Conservation (phyloP, 1,140 invertebrate genomes). For the Sycophila sp. region DNA sequence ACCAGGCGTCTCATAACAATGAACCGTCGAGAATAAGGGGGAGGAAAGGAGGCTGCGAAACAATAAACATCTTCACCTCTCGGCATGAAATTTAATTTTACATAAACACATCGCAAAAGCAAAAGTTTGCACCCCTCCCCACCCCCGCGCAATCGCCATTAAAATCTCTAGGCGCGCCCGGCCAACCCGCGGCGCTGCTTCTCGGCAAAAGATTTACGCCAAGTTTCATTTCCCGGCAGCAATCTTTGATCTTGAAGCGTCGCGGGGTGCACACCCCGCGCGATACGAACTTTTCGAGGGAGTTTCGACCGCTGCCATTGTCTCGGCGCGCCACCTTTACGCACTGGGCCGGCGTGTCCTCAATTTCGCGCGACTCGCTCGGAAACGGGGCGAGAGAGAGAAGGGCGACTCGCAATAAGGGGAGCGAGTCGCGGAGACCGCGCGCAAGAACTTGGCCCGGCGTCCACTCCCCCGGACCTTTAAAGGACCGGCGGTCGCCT, state of each 20-base stretch:
- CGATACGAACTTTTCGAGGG: constrained; percentile 29
- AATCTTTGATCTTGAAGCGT: constrained; percentile 23
- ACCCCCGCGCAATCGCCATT: not conserved
- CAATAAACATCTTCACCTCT: not conserved
- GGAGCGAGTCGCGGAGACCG: not conserved
- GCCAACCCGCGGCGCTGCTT: no score
- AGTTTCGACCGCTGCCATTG: constrained; percentile 6
- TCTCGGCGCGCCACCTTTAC: not conserved
- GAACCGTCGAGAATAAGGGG: not conserved
- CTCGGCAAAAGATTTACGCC: constrained; percentile 13
- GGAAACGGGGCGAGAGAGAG: not conserved
- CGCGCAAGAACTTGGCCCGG: constrained; percentile 55
- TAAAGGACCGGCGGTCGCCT: constrained; percentile 51
- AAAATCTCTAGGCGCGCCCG: no score
- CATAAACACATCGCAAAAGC: constrained; percentile 1
- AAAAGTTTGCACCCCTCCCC: no score
- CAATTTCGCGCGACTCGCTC: not conserved
- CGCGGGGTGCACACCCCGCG: not conserved
- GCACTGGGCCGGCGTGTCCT: not conserved
- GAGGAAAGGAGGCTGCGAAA: no score
- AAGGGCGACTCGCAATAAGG: not conserved
- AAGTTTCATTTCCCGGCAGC: constrained; percentile 22
- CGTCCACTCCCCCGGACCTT: constrained; percentile 53
- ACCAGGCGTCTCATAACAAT: not conserved
- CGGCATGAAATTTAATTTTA: constrained; percentile 8